phyloP scores from a whole-genome alignment of 2,888 invertebrate species.

The Pseudoips prasinana region DNA sequence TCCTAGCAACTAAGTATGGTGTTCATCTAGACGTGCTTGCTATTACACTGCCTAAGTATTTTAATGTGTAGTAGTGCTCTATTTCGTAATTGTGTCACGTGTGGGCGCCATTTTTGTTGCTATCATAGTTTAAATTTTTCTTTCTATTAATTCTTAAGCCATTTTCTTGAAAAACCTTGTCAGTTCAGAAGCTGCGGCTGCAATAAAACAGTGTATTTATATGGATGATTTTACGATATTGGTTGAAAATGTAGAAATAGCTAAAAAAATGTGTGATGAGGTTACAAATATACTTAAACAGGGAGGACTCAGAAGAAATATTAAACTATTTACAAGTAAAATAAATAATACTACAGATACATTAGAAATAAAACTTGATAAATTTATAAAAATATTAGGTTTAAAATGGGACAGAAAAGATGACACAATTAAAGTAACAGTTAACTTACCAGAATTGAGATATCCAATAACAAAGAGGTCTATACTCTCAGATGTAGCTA shows the following conservation, averaged over 20 bases:
- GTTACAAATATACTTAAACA: constrained; percentile 21
- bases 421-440: constrained; percentile 8
- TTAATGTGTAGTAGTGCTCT: no score
- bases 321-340: constrained; percentile 7
- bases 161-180: no score
- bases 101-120: no score
- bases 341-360: neutral
- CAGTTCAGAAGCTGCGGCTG: no score
- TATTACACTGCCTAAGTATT: no score
- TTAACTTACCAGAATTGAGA: constrained; percentile 7
- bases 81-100: no score
- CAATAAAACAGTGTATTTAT: constrained; percentile 12
- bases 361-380: constrained; percentile 1
- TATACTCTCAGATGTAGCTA: constrained; percentile 5
- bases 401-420: neutral
- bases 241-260: constrained; percentile 16
- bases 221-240: constrained; percentile 23
- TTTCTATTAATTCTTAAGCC: no score
- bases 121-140: no score
- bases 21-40: no score
- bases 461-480: constrained; percentile 9
- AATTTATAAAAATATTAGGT: constrained; percentile 1
- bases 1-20: no score
- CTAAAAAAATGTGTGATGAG: constrained; percentile 8
- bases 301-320: constrained; percentile 25